Base-by-base conservation (phyloP, 2,888 invertebrate species). In the Phania funesta region DNA sequence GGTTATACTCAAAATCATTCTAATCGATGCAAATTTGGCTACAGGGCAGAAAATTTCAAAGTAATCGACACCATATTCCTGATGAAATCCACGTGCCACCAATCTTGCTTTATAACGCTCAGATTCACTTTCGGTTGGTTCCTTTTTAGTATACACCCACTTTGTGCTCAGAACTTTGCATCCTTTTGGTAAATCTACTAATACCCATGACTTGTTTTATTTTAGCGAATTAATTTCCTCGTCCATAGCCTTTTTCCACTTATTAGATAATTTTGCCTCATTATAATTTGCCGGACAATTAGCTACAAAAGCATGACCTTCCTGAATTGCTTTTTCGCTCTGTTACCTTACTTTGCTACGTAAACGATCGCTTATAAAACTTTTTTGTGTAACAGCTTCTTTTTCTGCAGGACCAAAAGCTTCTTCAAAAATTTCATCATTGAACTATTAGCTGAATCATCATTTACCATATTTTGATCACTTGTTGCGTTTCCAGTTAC, bases 241-340 rank as follows among this genome's bases (percentile, higher is more conserved):
- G 13, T 83, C 77, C 80, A 80, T 81, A 18, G 81, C 81, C 18
- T 54, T 24, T 56, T 75, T 81, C 82, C 80, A 84, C 8, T 82
- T 76, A 24, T 67, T 46, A 2, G 26, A 38, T 44, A 60, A 18
- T 26, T 32, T 54, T 54, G 77, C 79, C 22, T 68, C 70, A 38
- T 62, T 50, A 65, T 75, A 68, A 44, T 54, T 64, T 56, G 56
- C 1, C 38, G 64, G 62, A 22, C 38, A 54, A 24, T 62, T 73
- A 50, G 68, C 68, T 22, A 56, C 46, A 70, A 70, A 70, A 56
- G 56, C 56, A 44, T 70, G 67, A 38, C 71, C 71, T 38, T 60
- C 60, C 38, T 60, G 38, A 4, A 70, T 46, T 50, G 26, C 50
- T 13, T 41, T 29, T 73, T 62, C 62, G 11, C 5, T 16, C 60